Evolutionary conservation across 2,888 invertebrate genomes (phyloP).

Genomic region (Sminthurinus aureus): DNA sequence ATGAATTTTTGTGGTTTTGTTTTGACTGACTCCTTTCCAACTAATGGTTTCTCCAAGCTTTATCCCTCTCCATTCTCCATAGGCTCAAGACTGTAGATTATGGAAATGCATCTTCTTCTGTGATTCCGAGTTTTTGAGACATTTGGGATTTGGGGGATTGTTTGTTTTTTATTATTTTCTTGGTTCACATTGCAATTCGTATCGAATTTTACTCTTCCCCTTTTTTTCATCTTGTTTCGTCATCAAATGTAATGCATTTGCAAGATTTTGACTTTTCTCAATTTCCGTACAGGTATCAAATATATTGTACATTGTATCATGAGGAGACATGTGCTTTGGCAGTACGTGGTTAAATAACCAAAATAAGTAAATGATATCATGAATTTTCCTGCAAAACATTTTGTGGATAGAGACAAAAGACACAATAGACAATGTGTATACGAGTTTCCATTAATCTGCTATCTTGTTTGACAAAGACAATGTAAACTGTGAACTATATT

Average conservation of each 20-base stretch:
- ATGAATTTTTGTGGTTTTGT: conserved; percentile 1
- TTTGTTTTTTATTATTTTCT: background rate
- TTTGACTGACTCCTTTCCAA: background rate
- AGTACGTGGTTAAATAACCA: too few species aligned
- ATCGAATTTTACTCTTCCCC: background rate
- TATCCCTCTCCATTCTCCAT: background rate
- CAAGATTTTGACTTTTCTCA: too few species aligned
- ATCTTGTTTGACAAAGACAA: too few species aligned
- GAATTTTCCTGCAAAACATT: too few species aligned
- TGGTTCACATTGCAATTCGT: background rate
- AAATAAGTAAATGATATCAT: too few species aligned
- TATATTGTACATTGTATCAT: background rate
- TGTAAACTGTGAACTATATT: too few species aligned
- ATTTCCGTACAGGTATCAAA: too few species aligned
- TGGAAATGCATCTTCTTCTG: too few species aligned
- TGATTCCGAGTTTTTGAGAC: background rate
- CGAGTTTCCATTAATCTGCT: background rate
- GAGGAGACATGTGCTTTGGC: too few species aligned
- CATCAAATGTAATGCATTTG: too few species aligned
- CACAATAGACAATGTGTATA: background rate
- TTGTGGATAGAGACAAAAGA: too few species aligned
- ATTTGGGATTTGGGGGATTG: background rate
- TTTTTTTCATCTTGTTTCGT: background rate
- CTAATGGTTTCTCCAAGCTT: background rate
- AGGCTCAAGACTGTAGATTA: background rate